Evolutionary conservation across 1,140 invertebrate genomes (phyloP).

Genomic region (Drosophila simulans): DNA sequence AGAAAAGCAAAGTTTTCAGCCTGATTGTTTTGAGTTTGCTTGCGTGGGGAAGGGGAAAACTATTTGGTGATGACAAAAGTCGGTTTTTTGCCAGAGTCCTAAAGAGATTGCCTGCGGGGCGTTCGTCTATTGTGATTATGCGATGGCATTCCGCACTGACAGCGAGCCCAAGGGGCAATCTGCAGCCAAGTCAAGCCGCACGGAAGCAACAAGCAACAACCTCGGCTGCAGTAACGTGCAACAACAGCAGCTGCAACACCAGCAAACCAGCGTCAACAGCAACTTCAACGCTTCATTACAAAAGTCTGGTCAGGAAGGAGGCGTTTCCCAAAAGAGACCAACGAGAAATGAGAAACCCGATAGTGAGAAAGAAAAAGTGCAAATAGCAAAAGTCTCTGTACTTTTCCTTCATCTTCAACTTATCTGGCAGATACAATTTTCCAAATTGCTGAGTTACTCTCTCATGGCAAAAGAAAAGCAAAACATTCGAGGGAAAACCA

Average conservation of each 20-base stretch:
- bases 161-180: conserved; percentile 51
- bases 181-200: conserved; percentile 35
- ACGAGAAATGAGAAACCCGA: conserved; percentile 24
- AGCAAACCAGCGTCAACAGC: conserved; percentile 8
- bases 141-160: conserved; percentile 54
- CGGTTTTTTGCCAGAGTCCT: conserved; percentile 18
- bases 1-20: conserved; percentile 42
- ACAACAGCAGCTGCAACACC: not conserved
- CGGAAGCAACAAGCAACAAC: conserved; percentile 60
- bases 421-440: conserved; percentile 78
- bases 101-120: conserved; percentile 61
- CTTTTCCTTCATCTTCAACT: conserved; percentile 45
- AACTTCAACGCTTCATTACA: conserved; percentile 65
- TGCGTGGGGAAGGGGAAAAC: conserved; percentile 12
- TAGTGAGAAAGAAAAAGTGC: conserved; percentile 36
- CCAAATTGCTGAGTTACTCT: conserved; percentile 77
- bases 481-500: conserved; percentile 17
- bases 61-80: conserved; percentile 45
- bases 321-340: conserved; percentile 62
- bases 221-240: conserved; percentile 17
- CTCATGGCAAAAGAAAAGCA: conserved; percentile 53
- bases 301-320: conserved; percentile 58
- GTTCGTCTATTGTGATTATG: conserved; percentile 76
- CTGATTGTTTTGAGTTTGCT: conserved; percentile 24
- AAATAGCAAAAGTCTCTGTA: conserved; percentile 55